These are phyloP conservation scores for Cyphomyrus plagiostoma DNA, from an alignment of 2,113 vertebrate genomes.

Conservation along the genomic window DNA sequence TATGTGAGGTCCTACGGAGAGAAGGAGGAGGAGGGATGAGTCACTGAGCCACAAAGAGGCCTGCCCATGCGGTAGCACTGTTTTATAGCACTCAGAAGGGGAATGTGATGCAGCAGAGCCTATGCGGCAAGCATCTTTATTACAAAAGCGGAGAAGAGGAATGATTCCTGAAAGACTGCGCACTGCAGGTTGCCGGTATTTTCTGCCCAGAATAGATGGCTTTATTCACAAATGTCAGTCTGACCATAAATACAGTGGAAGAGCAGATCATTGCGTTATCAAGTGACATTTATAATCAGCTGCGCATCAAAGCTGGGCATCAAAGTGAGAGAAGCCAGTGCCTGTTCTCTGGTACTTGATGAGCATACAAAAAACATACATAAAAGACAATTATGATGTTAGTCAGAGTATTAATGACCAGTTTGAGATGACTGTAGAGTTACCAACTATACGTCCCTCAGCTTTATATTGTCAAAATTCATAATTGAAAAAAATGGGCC, in stretches of 20 bases:
- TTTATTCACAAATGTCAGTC: background rate
- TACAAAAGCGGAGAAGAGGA: background rate
- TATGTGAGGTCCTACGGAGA: background rate
- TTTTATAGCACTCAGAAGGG: background rate
- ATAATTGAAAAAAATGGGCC: background rate
- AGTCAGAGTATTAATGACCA: background rate
- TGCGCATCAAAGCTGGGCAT: background rate
- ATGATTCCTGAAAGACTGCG: background rate
- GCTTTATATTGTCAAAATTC: background rate
- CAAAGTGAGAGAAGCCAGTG: background rate
- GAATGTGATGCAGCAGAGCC: background rate
- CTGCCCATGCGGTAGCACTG: background rate
- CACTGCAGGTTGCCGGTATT: background rate
- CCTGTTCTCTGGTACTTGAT: background rate
- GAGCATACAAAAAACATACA: background rate
- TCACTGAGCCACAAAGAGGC: background rate
- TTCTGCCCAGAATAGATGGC: background rate
- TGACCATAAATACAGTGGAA: background rate
- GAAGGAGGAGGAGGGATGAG: background rate
- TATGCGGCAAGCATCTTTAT: background rate
- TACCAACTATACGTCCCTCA: background rate
- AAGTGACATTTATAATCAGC: slow-evolving; percentile 2
- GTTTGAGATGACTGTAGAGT: background rate
- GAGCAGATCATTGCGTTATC: background rate
- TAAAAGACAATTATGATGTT: background rate